Conservation (phyloP, 2,113 vertebrate genomes). For the Embiotoca jacksoni region DNA sequence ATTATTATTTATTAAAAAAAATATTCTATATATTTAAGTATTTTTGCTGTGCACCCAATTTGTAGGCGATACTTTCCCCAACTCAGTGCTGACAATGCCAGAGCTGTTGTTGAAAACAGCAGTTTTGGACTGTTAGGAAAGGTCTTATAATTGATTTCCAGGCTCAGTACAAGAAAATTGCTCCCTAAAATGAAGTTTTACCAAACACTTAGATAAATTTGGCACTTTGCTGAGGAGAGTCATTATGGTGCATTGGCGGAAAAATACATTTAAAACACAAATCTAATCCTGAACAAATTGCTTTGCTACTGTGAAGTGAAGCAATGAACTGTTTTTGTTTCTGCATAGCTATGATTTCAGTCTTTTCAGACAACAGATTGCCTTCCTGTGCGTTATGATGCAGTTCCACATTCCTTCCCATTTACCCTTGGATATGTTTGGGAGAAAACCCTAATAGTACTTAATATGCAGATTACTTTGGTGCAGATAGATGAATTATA, state of each 20-base stretch:
- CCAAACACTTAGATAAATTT: slow-evolving; percentile 19
- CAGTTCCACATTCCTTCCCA: slow-evolving; percentile 19
- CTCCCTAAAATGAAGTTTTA: slow-evolving; percentile 20
- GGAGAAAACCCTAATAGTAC: slow-evolving; percentile 34
- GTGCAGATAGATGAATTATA: slow-evolving; percentile 52
- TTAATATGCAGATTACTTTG: slow-evolving; percentile 66
- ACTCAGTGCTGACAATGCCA: background rate
- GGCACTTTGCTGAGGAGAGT: background rate
- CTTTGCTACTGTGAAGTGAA: slow-evolving; percentile 12
- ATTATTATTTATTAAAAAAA: background rate
- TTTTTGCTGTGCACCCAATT: background rate
- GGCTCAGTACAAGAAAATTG: slow-evolving; percentile 2
- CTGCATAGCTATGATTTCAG: slow-evolving; percentile 19
- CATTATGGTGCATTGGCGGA: slow-evolving; percentile 3
- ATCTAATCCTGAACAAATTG: slow-evolving; percentile 32
- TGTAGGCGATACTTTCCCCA: background rate
- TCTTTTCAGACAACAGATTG: slow-evolving; percentile 34
- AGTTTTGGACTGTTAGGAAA: background rate
- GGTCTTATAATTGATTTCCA: slow-evolving; percentile 31
- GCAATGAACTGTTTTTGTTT: slow-evolving; percentile 7
- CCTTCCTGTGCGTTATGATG: slow-evolving; percentile 19
- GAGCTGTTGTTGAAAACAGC: background rate
- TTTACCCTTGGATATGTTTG: slow-evolving; percentile 35
- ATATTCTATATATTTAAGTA: background rate
- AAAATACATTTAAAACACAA: slow-evolving; percentile 12